Conservation (phyloP, 2,888 invertebrate species). For the Gerris lacustris region DNA sequence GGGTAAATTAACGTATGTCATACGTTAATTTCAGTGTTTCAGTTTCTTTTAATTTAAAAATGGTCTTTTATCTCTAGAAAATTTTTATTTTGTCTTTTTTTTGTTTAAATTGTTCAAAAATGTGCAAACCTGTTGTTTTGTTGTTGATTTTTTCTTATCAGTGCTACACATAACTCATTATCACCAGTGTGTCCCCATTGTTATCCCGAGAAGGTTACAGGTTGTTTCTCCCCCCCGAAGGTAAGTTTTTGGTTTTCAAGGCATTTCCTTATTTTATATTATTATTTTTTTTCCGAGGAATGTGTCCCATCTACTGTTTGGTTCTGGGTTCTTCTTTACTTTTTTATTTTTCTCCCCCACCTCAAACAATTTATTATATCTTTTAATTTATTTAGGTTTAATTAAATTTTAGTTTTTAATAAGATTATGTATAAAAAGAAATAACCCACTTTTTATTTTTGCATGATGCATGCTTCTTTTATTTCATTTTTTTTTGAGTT, state of each 20-base stretch:
- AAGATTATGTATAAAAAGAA: too few species aligned
- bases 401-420: not conserved
- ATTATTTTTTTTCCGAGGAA: slow-evolving; percentile 31
- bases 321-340: slow-evolving; percentile 24
- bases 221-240: too few species aligned
- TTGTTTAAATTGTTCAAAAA: slow-evolving; percentile 14
- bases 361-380: not conserved
- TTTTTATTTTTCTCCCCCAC: slow-evolving; percentile 15
- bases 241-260: not conserved
- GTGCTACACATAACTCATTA: too few species aligned
- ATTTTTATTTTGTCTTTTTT: slow-evolving; percentile 12
- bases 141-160: slow-evolving; percentile 8
- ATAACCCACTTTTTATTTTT: not conserved
- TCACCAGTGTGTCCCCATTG: too few species aligned
- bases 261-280: slow-evolving; percentile 3
- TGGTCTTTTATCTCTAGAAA: not conserved
- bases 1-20: not conserved
- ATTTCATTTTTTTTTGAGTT: not conserved
- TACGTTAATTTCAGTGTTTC: too few species aligned
- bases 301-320: slow-evolving; percentile 33
- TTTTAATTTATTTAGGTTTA: slow-evolving; percentile 3
- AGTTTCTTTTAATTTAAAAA: too few species aligned
- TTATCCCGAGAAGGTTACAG: too few species aligned
- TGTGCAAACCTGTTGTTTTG: slow-evolving; percentile 14
- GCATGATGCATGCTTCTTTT: not conserved